phyloP scores from a whole-genome alignment of 2,113 vertebrate genomes.

The Candoia aspera region DNA sequence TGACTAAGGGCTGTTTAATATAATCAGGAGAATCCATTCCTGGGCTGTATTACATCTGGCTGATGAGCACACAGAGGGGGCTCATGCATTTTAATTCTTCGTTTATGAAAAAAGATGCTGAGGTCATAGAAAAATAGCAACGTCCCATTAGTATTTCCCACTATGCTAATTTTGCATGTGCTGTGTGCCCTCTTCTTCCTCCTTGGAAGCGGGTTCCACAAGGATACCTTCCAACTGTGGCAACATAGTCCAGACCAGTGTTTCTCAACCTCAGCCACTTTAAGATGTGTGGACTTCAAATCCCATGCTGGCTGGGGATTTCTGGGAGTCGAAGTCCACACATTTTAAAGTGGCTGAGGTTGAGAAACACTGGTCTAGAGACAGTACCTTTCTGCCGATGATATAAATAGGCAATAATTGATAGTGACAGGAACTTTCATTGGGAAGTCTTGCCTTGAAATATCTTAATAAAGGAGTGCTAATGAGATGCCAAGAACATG shows the following conservation, averaged over 20 bases:
- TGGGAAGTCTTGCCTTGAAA: background rate
- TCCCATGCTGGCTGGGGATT: too few species aligned
- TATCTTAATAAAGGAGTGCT: background rate
- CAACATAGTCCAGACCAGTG: background rate
- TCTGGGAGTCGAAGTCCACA: too few species aligned
- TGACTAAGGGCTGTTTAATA: background rate
- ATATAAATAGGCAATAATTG: background rate
- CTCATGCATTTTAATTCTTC: background rate
- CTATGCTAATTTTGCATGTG: background rate
- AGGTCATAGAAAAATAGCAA: background rate
- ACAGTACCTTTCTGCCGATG: background rate
- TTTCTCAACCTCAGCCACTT: too few species aligned
- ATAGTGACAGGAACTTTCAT: background rate
- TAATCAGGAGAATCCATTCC: background rate
- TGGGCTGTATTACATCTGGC: background rate
- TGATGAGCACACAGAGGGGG: background rate
- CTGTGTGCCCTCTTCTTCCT: background rate
- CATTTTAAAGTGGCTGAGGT: too few species aligned
- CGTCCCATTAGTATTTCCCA: background rate
- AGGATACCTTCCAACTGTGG: background rate
- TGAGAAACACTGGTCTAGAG: background rate
- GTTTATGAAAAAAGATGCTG: background rate
- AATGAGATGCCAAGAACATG: background rate
- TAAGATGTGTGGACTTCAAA: too few species aligned
- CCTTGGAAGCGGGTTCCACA: background rate